These are phyloP conservation scores for Polymixis flavicincta DNA, from an alignment of 2,888 invertebrate genomes.

Conservation along the genomic window DNA sequence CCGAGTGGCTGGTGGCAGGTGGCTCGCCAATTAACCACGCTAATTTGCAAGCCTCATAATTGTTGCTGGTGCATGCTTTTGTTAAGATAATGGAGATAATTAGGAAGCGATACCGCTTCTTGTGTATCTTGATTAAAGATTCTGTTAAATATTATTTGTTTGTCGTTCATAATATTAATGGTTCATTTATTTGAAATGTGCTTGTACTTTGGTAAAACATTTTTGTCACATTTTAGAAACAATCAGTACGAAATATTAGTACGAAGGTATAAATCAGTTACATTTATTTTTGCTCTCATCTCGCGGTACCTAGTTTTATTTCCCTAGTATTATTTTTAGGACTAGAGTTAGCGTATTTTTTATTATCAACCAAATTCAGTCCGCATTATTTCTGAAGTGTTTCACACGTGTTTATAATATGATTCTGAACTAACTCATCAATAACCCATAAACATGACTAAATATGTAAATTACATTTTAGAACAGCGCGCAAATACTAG, in stretches of 20 bases:
- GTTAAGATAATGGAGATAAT: constrained; percentile 35
- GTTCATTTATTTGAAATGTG: background rate
- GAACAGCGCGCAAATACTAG: background rate
- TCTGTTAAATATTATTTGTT: background rate
- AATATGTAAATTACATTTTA: background rate
- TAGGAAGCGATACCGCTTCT: constrained; percentile 9
- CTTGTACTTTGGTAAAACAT: background rate
- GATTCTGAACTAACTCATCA: background rate
- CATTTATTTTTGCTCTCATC: background rate
- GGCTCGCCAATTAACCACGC: constrained; percentile 59
- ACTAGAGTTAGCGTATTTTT: background rate
- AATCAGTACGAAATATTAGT: no score
- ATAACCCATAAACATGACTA: background rate
- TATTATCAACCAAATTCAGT: background rate
- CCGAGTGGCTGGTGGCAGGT: constrained; percentile 44
- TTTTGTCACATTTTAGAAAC: background rate
- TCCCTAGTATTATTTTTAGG: no score
- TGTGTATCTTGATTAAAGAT: background rate
- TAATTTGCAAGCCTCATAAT: constrained; percentile 61
- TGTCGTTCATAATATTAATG: background rate
- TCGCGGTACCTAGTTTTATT: background rate
- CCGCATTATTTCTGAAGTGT: rapidly evolving
- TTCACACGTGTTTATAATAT: background rate
- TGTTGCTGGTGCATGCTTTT: constrained; percentile 55
- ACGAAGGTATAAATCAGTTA: background rate